Conservation (phyloP, 1,140 invertebrate species). For the Aphis craccivora region DNA sequence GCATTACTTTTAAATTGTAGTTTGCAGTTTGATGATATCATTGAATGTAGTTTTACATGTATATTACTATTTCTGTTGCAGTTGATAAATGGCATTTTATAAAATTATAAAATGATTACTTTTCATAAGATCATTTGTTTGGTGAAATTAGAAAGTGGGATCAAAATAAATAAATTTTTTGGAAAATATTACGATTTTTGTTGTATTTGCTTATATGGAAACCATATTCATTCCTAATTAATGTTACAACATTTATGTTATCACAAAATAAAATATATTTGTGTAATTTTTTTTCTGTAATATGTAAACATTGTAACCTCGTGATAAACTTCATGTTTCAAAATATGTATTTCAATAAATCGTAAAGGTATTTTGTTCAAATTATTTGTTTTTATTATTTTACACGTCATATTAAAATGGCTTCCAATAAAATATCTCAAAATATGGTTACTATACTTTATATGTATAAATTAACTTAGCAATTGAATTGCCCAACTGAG, state of each 20-base stretch:
- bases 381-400: constrained; percentile 5
- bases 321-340: background rate
- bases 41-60: background rate
- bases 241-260: background rate
- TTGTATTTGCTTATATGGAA: background rate
- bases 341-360: constrained; percentile 18
- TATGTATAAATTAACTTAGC: no score
- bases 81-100: constrained; percentile 57
- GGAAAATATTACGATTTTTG: background rate
- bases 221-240: constrained; percentile 5
- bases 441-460: no score
- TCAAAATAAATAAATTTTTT: constrained; percentile 26
- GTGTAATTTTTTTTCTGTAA: background rate
- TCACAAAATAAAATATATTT: background rate
- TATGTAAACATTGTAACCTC: background rate
- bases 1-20: constrained; percentile 9
- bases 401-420: no score
- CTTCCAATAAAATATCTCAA: no score
- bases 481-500: no score
- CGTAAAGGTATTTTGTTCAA: background rate
- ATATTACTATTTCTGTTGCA: constrained; percentile 41
- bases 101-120: constrained; percentile 39
- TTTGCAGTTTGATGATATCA: background rate
- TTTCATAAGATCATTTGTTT: background rate
- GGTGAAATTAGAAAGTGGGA: background rate